Evolutionary conservation across 1,140 invertebrate genomes (phyloP).

Genomic region (Bombus vancouverensis): DNA sequence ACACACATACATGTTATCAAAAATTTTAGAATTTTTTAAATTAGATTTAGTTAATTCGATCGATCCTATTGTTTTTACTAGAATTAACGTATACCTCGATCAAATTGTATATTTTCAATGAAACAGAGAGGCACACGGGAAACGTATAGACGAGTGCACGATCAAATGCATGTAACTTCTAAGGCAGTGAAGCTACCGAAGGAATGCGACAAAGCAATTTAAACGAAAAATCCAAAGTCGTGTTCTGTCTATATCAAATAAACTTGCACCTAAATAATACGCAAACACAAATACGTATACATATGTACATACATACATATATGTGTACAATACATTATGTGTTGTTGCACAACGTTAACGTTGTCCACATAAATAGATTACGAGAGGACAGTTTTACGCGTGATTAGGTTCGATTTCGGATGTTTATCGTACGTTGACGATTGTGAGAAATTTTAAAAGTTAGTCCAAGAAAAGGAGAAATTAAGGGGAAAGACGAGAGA

Average conservation of each 20-base stretch:
- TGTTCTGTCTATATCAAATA: conserved; percentile 8
- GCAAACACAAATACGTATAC: conserved; percentile 49
- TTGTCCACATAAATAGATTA: background rate
- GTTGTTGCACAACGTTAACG: conserved; percentile 65
- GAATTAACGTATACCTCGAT: background rate
- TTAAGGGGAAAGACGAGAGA: background rate
- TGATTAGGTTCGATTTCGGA: conserved; percentile 11
- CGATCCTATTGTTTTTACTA: background rate
- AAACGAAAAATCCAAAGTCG: background rate
- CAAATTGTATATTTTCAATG: background rate
- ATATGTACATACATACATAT: background rate
- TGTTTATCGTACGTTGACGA: conserved; percentile 43
- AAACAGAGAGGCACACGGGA: conserved; percentile 27
- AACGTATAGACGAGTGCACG: background rate
- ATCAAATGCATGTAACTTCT: background rate
- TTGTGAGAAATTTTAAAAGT: background rate
- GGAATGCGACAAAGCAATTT: background rate
- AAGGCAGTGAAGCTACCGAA: background rate
- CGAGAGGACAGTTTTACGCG: conserved; percentile 3
- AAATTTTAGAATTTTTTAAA: too few relatives aligned
- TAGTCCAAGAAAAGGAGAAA: conserved; percentile 3
- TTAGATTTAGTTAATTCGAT: background rate
- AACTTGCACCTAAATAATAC: conserved; percentile 27
- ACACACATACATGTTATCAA: too few relatives aligned
- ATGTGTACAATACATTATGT: background rate